Conservation (phyloP, 2,888 invertebrate genomes). For the Allacma fusca region DNA sequence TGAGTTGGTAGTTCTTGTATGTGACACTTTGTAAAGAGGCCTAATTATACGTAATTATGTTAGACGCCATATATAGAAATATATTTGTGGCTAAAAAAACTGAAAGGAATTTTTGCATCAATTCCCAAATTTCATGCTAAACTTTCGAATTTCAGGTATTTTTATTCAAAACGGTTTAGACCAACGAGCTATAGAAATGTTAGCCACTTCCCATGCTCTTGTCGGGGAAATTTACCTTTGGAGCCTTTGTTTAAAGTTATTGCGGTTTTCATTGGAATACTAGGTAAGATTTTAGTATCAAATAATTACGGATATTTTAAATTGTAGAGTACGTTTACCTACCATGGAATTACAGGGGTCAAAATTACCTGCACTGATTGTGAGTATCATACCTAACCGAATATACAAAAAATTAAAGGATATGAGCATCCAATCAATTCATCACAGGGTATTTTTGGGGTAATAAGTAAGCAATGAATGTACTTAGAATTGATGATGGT, state of each 20-base stretch:
- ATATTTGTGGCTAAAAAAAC: too few species aligned
- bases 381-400: too few species aligned
- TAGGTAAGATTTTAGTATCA: conserved; percentile 52
- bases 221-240: conserved; percentile 54
- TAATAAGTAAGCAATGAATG: too few species aligned
- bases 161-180: conserved; percentile 58
- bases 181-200: conserved; percentile 57
- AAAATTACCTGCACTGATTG: too few species aligned
- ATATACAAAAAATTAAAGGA: too few species aligned
- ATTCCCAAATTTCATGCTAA: too few species aligned
- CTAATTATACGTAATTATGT: too few species aligned
- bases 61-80: too few species aligned
- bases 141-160: conserved; percentile 61
- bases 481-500: too few species aligned
- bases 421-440: too few species aligned
- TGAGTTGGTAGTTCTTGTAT: conserved; percentile 51
- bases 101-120: not conserved
- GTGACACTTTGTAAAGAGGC: too few species aligned
- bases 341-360: not conserved
- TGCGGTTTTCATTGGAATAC: conserved; percentile 62
- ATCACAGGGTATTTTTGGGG: too few species aligned
- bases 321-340: not conserved
- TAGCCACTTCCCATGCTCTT: conserved; percentile 52
- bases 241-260: conserved; percentile 63
- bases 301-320: not conserved